Evolutionary conservation across 1,140 invertebrate species (phyloP).

Genomic region (Neuroterus valhalla): DNA sequence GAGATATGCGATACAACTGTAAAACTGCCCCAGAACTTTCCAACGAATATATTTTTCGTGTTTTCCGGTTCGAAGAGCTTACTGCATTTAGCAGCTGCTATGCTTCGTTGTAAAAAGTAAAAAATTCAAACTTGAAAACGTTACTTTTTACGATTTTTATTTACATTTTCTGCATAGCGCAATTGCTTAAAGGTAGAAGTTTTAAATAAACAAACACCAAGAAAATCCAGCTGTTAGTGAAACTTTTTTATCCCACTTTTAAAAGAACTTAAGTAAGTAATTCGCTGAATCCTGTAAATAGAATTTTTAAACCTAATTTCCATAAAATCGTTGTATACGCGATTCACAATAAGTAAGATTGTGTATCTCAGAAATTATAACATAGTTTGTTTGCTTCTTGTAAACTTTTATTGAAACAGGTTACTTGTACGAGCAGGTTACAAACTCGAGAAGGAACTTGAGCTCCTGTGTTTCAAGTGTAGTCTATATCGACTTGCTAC

Average conservation of each 20-base stretch:
- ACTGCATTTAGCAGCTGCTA: neutral
- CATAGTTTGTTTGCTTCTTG: neutral
- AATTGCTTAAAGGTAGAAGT: no score
- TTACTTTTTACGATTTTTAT: no score
- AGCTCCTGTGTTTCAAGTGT: neutral
- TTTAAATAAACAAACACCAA: no score
- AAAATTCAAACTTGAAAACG: no score
- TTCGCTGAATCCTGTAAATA: neutral
- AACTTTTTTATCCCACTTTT: neutral
- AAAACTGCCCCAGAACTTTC: constrained; percentile 30
- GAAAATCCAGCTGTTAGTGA: no score
- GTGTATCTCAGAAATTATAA: constrained; percentile 29
- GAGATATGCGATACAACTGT: constrained; percentile 1
- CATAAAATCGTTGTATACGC: neutral
- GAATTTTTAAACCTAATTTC: neutral
- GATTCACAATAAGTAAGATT: constrained; percentile 2
- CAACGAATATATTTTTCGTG: constrained; percentile 29
- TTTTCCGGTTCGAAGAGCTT: constrained; percentile 22
- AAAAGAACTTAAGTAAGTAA: neutral
- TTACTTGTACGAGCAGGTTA: neutral
- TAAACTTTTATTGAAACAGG: constrained; percentile 13
- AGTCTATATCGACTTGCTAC: constrained; percentile 2
- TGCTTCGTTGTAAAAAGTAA: neutral
- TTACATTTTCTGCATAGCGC: no score
- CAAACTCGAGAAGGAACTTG: constrained; percentile 9